Conservation (phyloP, 2,888 invertebrate species). For the Neuroscelio doddi region DNA sequence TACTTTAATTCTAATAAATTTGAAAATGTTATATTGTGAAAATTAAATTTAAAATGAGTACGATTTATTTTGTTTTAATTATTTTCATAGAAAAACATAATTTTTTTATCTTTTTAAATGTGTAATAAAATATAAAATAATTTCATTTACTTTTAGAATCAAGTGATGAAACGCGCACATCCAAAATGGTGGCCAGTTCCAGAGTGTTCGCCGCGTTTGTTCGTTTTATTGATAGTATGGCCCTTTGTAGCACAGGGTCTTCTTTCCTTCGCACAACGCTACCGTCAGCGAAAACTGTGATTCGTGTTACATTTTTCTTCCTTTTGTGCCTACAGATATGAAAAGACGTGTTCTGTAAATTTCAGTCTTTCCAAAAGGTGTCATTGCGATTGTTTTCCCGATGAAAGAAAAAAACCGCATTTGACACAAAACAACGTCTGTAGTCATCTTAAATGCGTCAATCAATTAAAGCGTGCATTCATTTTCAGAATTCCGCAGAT, state of each 20-base stretch:
- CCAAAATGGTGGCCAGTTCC: slow-evolving; percentile 65
- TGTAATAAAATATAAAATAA: no score
- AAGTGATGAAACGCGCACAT: slow-evolving; percentile 41
- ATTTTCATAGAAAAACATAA: no score
- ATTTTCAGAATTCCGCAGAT: no score
- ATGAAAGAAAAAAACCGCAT: background rate
- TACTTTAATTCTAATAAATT: no score
- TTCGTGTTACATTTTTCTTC: slow-evolving; percentile 33
- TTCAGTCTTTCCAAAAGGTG: slow-evolving; percentile 6
- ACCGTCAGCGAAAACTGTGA: slow-evolving; percentile 62
- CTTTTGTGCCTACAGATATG: slow-evolving; percentile 42
- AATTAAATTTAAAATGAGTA: no score
- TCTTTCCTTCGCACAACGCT: slow-evolving; percentile 59
- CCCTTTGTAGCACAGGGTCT: slow-evolving; percentile 75
- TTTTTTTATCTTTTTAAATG: slow-evolving; percentile 8
- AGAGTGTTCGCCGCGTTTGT: slow-evolving; percentile 68
- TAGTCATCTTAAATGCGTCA: slow-evolving; percentile 9
- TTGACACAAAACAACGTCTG: slow-evolving; percentile 24
- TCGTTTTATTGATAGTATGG: slow-evolving; percentile 78
- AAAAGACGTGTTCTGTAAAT: slow-evolving; percentile 23
- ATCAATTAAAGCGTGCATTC: no score
- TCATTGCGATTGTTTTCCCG: background rate
- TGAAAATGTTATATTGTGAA: no score
- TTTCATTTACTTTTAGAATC: slow-evolving; percentile 52
- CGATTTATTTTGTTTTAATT: no score